Evolutionary conservation across 2,888 invertebrate genomes (phyloP).

Genomic region (Drepanosiphum platanoidis): DNA sequence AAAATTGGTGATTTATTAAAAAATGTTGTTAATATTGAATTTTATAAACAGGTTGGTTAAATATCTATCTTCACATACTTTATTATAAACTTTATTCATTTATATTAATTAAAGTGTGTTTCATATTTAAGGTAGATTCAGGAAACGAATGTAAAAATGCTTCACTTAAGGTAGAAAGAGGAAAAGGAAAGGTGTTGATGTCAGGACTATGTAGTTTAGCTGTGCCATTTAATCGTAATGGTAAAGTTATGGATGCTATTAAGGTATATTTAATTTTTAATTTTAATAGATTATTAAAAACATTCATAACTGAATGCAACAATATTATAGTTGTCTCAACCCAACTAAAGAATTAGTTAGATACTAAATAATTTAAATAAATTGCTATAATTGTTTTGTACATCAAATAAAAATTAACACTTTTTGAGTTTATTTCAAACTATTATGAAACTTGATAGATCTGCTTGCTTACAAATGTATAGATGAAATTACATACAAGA

Average conservation of each 20-base stretch:
- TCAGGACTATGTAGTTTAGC: slow-evolving; percentile 53
- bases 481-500: too few relatives aligned
- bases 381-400: too few relatives aligned
- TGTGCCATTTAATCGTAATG: slow-evolving; percentile 47
- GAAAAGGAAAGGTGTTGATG: slow-evolving; percentile 45
- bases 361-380: too few relatives aligned
- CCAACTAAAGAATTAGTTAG: too few relatives aligned
- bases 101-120: neutral
- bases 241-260: slow-evolving; percentile 30
- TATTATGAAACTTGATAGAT: too few relatives aligned
- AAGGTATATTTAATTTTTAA: slow-evolving; percentile 16
- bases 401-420: too few relatives aligned
- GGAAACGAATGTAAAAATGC: slow-evolving; percentile 46
- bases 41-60: slow-evolving; percentile 38
- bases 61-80: neutral
- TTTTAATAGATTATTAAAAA: neutral
- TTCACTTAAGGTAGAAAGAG: slow-evolving; percentile 33
- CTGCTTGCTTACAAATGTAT: too few relatives aligned
- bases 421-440: too few relatives aligned
- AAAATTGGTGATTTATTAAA: slow-evolving; percentile 36
- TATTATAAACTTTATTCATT: neutral
- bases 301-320: neutral
- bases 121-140: slow-evolving; percentile 32
- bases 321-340: too few relatives aligned
- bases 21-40: slow-evolving; percentile 48